These are phyloP conservation scores for Himalopsyche kuldschensis DNA, from an alignment of 2,888 invertebrate species.

Conservation along the genomic window DNA sequence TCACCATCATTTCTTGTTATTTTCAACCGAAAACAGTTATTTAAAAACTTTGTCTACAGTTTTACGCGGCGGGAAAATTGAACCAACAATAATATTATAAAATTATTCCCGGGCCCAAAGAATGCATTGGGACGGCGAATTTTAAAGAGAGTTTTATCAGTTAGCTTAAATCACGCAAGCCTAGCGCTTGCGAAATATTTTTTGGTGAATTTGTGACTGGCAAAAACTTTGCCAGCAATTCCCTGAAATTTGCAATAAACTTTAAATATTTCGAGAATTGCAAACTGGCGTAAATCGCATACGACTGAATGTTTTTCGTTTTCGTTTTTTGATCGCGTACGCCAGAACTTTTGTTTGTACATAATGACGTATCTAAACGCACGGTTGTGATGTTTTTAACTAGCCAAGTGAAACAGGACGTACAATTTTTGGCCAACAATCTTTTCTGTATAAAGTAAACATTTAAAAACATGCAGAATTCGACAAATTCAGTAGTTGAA, in stretches of 20 bases:
- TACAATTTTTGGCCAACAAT: too few relatives aligned
- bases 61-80: not conserved
- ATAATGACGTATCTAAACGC: too few relatives aligned
- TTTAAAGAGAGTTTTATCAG: not conserved
- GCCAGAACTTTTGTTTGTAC: too few relatives aligned
- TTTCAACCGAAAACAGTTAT: not conserved
- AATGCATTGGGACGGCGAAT: not conserved
- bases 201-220: slow-evolving; percentile 24
- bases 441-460: too few relatives aligned
- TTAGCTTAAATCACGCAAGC: slow-evolving; percentile 13
- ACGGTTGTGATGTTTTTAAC: too few relatives aligned
- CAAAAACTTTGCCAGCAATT: slow-evolving; percentile 16
- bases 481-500: too few relatives aligned
- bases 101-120: not conserved
- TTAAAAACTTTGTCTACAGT: not conserved
- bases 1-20: not conserved
- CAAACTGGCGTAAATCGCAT: not conserved
- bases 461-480: too few relatives aligned
- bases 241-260: slow-evolving; percentile 1
- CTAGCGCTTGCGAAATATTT: slow-evolving; percentile 21
- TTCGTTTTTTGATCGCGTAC: too few relatives aligned
- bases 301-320: too few relatives aligned
- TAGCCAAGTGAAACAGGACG: too few relatives aligned
- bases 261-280: not conserved
- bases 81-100: not conserved